Percentiles rank a stretch among this genome's conserved stretches.
These are phyloP conservation scores for Hyles euphorbiae DNA, from an alignment of 1,140 invertebrate species.

Conservation along the genomic window DNA sequence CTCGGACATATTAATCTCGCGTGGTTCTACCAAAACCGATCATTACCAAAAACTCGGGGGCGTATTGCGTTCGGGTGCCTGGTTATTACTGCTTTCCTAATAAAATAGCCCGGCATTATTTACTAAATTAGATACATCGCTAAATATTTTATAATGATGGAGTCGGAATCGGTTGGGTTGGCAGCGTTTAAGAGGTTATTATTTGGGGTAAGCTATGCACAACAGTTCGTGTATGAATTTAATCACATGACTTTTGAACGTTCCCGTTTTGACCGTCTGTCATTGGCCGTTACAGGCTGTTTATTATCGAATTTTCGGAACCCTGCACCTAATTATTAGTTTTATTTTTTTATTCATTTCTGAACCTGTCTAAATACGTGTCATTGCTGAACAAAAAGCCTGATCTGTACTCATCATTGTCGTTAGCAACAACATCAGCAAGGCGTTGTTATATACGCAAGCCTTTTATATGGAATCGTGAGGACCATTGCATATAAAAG, in stretches of 20 bases:
- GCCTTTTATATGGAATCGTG: too few species aligned
- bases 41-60: slow-evolving; percentile 69
- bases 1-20: slow-evolving; percentile 70
- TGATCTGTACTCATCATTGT: too few species aligned
- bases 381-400: too few species aligned
- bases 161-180: slow-evolving; percentile 44
- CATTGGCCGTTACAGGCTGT: not conserved
- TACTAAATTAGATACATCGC: slow-evolving; percentile 69
- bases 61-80: slow-evolving; percentile 64
- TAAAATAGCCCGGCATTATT: slow-evolving; percentile 68
- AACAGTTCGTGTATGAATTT: slow-evolving; percentile 28
- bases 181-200: slow-evolving; percentile 44
- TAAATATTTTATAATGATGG: slow-evolving; percentile 73
- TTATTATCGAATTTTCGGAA: too few species aligned
- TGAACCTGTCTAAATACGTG: too few species aligned
- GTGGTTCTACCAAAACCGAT: slow-evolving; percentile 57
- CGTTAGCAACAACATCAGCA: too few species aligned
- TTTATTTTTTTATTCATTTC: too few species aligned
- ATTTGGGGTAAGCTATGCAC: slow-evolving; percentile 37
- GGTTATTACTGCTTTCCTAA: slow-evolving; percentile 68
- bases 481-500: too few species aligned
- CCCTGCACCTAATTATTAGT: too few species aligned
- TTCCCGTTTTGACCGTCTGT: slow-evolving; percentile 29
- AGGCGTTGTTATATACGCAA: too few species aligned
- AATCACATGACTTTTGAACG: slow-evolving; percentile 32